Base-by-base conservation (phyloP, 2,888 invertebrate species). In the Ditula angustiorana region DNA sequence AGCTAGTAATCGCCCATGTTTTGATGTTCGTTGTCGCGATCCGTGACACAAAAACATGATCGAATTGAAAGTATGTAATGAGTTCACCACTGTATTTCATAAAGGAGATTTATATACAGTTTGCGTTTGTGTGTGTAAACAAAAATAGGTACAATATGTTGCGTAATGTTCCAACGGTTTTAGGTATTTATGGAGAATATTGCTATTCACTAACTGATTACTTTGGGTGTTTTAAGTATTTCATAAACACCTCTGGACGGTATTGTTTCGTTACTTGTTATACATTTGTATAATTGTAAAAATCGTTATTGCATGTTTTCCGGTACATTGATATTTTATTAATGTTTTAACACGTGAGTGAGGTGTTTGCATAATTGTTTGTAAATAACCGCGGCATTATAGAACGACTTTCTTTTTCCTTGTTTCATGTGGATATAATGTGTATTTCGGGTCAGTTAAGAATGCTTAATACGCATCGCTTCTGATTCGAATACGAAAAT, bases 21-120 rank as follows among this genome's bases (percentile, higher is more conserved):
- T 49, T 4, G 24, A 26, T 59, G 13, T 47, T 47, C 21, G 30
- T 24, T 49, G 21, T 50, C 37, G 23, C 28, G 28, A 13, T 35
- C 47, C 7, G 2, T 33, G 5, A n/a, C 13, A 21, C 33, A 56
- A 56, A 62, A 46, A 46, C 35, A 13, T 47, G 46, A 8, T 33
- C 33, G 24, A 55, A 24, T 61, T 55, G 8, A 30, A 35, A 61
- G 46, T 55, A 19, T 30, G 33, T 61, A 55, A 61, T 62, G 61
- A 56, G 61, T 57, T 62, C 49, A 26, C 5, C 23, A 26, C 37
- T 62, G 37, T 19, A 57, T 41, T 37, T 35, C 1, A 13, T 13
- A 44, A 3, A 19, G 4, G 11, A 44, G 21, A 23, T 8, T 44
- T 23, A 11, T 21, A 21, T 26, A 26, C 3, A 26, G 5, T 26